A percentile compares a stretch with the other conserved stretches of the same genome.
phyloP scores from a whole-genome alignment of 2,113 vertebrate genomes.

The Nannobrachium achirus region DNA sequence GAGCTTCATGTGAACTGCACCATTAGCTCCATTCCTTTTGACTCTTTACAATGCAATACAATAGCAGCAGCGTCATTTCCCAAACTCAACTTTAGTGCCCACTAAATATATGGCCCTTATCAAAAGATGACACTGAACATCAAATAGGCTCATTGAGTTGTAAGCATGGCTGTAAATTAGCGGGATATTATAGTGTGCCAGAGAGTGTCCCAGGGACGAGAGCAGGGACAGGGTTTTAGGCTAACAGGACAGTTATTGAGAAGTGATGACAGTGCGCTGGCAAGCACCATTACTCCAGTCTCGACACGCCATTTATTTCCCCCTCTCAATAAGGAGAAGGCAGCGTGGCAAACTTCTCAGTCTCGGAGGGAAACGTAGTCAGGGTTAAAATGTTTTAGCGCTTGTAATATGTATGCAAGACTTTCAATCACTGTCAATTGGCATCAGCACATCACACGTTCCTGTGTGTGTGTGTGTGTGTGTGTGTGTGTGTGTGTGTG shows the following conservation, averaged over 20 bases:
- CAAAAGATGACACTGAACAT: conserved; percentile 59
- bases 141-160: conserved; percentile 54
- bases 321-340: conserved; percentile 7
- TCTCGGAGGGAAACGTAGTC: conserved; percentile 13
- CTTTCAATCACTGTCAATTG: conserved; percentile 14
- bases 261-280: conserved; percentile 60
- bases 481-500: too few species aligned
- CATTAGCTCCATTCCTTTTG: conserved; percentile 46
- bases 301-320: conserved; percentile 17
- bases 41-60: conserved; percentile 36
- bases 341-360: conserved; percentile 21
- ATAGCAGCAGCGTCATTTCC: conserved; percentile 62
- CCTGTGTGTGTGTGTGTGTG: not conserved
- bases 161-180: conserved; percentile 61
- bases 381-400: conserved; percentile 14
- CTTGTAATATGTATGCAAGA: conserved; percentile 20
- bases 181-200: conserved; percentile 21
- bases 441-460: not conserved
- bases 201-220: conserved; percentile 25
- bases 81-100: conserved; percentile 34
- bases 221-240: conserved; percentile 32
- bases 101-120: conserved; percentile 58
- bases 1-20: not conserved
- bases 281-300: conserved; percentile 31
- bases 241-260: conserved; percentile 51